A percentile compares a stretch with the other conserved stretches of the same genome.
Evolutionary conservation across 2,113 vertebrate genomes (phyloP).

Genomic region (Oxyura jamaicensis): DNA sequence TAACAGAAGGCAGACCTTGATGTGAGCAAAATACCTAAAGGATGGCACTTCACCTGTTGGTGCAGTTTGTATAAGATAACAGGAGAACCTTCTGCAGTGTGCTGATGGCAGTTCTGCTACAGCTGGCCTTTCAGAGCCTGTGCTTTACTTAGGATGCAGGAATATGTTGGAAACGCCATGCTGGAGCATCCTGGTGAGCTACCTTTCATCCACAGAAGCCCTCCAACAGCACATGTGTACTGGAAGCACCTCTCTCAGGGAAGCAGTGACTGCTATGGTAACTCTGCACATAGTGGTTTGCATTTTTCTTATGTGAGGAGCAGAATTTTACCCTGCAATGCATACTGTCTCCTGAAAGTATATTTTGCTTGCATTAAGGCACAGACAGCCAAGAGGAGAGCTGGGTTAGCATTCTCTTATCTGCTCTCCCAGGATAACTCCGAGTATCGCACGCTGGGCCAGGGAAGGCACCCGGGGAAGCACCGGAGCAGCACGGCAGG

Average conservation of each 20-base stretch:
- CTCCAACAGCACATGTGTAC: not conserved
- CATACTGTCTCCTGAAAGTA: not conserved
- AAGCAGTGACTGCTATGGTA: not conserved
- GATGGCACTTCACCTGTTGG: accelerated
- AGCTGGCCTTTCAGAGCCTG: not conserved
- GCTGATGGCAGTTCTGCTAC: too few relatives aligned
- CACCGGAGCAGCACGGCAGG: too few relatives aligned
- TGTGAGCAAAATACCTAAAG: not conserved
- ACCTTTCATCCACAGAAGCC: not conserved
- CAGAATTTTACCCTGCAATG: not conserved
- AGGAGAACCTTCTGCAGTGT: not conserved
- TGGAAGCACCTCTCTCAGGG: not conserved
- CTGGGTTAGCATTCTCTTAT: accelerated
- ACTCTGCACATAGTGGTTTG: not conserved
- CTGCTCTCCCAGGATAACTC: not conserved
- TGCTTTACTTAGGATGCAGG: too few relatives aligned
- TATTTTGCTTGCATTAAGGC: accelerated
- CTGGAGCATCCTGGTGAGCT: not conserved
- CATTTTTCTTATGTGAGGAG: not conserved
- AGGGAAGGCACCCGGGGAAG: not conserved
- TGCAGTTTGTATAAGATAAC: too few relatives aligned
- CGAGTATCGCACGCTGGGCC: accelerated
- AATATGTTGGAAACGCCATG: accelerated
- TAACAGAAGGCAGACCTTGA: not conserved
- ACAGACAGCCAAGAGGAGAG: not conserved